Evolutionary conservation across 2,797 vertebrate species (phyloP), one percentile per base, ranked within the genome.

Genomic region (Alectoris magna): DNA sequence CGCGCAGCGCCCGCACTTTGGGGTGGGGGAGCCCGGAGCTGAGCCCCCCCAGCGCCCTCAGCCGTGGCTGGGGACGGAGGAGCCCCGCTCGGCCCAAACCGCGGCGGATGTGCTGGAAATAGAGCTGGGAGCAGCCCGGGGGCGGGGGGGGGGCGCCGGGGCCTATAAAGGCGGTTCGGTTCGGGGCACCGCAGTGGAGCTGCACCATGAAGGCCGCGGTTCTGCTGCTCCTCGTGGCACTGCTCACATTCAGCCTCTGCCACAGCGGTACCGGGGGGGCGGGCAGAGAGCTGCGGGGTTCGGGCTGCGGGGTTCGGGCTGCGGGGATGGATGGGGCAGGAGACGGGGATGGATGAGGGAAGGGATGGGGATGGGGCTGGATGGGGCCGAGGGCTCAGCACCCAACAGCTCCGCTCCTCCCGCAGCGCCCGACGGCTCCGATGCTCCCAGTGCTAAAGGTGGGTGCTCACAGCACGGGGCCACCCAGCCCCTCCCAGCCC

Each of bases 51-150:
- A 41, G 39, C 39, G 39, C 39, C 39, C 39, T 41, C 39, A 41
- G 39, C 39, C 39, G 39, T 14, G 39, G 39, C 39, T 41, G 39
- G 39, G 39, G 39, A 41, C 12, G 39, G 39, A 41, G 39, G 39
- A 41, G 39, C 44, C 38, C 1, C 29, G 44, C 71, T 84, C 76
- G 34, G 68, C 91, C 92, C 90, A 96, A 90, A 84, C 94, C 94
- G 80, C 91, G 4, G 77, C 78, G 71, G 96, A 94, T 94, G 91
- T 68, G 93, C 96, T 90, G 86, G 86, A 97, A 96, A 96, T 95
- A 97, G 79, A 85, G 63, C 63, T 92, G 97, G 39, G 39, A 41
- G 11, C 39, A 10, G 39, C 39, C 39, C 39, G 39, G 12, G 39
- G 39, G 12, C 5, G 39, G 39, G 5, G 39, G 39, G 39, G 39